Evolutionary conservation across 2,797 vertebrate genomes (phyloP).

Genomic region (Xenentodon cancila): DNA sequence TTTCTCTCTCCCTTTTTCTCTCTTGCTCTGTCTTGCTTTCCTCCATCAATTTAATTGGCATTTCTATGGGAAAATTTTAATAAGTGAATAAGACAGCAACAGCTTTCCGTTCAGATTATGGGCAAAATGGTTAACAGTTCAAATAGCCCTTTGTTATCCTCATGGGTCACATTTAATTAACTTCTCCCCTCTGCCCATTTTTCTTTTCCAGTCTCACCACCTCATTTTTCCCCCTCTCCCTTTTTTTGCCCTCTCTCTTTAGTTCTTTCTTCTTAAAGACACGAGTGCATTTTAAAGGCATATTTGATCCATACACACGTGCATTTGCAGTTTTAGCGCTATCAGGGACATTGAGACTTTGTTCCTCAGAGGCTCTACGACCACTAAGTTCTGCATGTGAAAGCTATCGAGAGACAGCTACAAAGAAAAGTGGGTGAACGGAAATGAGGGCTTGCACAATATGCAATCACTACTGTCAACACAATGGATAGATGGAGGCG

Average conservation of each 20-base stretch:
- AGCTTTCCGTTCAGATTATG: slow-evolving; percentile 76
- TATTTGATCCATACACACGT: neutral
- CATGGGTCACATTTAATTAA: slow-evolving; percentile 81
- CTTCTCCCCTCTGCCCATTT: slow-evolving; percentile 50
- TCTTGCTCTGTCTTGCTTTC: slow-evolving; percentile 18
- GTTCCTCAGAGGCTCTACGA: slow-evolving; percentile 20
- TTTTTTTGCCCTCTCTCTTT: slow-evolving; percentile 8
- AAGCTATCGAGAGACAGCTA: slow-evolving; percentile 29
- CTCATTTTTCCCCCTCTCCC: slow-evolving; percentile 2
- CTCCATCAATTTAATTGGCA: slow-evolving; percentile 71
- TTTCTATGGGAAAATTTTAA: slow-evolving; percentile 69
- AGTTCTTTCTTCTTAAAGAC: neutral
- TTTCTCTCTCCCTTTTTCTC: slow-evolving; percentile 5
- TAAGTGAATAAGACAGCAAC: slow-evolving; percentile 61
- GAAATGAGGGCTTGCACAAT: slow-evolving; percentile 31
- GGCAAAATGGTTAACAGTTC: slow-evolving; percentile 74
- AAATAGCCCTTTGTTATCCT: slow-evolving; percentile 78
- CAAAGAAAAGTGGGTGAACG: neutral
- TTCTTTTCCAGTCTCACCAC: neutral
- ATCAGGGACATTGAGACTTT: slow-evolving; percentile 25
- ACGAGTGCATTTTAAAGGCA: neutral
- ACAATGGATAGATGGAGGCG: slow-evolving; percentile 31
- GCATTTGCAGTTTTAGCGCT: slow-evolving; percentile 12
- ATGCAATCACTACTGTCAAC: slow-evolving; percentile 38
- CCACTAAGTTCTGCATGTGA: slow-evolving; percentile 37